Evolutionary conservation across 1,140 invertebrate genomes (phyloP).

Genomic region (Metopolophium dirhodum): DNA sequence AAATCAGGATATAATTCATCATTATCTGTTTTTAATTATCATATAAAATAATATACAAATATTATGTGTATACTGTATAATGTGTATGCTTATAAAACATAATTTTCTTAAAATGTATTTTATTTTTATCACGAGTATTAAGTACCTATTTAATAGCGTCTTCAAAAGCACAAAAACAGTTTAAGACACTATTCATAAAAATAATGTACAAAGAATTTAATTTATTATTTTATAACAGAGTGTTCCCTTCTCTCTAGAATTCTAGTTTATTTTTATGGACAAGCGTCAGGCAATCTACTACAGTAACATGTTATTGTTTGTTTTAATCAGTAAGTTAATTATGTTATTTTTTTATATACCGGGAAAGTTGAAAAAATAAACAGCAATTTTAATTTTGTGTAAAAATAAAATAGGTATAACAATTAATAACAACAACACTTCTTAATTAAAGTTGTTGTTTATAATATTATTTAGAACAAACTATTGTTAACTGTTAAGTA

Average conservation of each 20-base stretch:
- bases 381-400: neutral
- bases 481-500: neutral
- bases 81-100: neutral
- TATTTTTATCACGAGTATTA: neutral
- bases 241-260: neutral
- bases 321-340: neutral
- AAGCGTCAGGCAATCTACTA: neutral
- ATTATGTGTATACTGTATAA: neutral
- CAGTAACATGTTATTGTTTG: slow-evolving; percentile 7
- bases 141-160: neutral
- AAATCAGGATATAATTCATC: neutral
- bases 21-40: neutral
- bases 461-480: neutral
- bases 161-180: neutral
- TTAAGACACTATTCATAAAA: slow-evolving; percentile 5
- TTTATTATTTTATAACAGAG: neutral
- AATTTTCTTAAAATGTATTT: neutral
- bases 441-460: neutral
- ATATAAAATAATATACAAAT: neutral
- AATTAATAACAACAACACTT: neutral
- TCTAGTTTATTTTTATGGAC: neutral
- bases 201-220: neutral
- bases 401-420: neutral
- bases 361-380: neutral
- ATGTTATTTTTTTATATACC: neutral